Percentiles rank a stretch among this genome's conserved stretches.
Conservation (phyloP, 1,140 invertebrate genomes). For the Sinella curviseta region DNA sequence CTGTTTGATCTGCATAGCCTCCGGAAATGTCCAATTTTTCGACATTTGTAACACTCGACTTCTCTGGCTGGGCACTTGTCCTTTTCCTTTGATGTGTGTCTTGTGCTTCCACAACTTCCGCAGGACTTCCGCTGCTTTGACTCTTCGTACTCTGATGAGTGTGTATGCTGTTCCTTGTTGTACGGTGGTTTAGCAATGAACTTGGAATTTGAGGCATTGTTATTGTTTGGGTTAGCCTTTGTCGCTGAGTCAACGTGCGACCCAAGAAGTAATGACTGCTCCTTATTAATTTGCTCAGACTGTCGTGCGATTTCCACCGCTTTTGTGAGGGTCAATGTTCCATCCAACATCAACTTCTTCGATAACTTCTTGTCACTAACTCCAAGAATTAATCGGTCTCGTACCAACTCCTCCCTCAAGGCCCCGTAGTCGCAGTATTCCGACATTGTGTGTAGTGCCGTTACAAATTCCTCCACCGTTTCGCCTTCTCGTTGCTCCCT, state of each 20-base stretch:
- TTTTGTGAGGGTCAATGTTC: not conserved
- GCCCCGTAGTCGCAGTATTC: conserved; percentile 21
- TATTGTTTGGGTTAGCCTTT: not conserved
- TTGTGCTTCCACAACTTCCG: not conserved
- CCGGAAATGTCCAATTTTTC: conserved; percentile 15
- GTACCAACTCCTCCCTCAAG: conserved; percentile 31
- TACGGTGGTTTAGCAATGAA: not conserved
- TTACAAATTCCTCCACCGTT: conserved; percentile 47
- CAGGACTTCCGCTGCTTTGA: not conserved
- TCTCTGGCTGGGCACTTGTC: not conserved
- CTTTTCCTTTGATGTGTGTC: not conserved
- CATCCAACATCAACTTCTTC: conserved; percentile 16
- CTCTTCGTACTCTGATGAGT: not conserved
- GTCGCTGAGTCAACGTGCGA: not conserved
- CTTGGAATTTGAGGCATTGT: not conserved
- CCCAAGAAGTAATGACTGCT: not conserved
- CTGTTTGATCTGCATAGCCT: conserved; percentile 22
- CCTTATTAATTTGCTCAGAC: not conserved
- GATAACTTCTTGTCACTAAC: conserved; percentile 50
- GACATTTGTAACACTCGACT: conserved; percentile 6
- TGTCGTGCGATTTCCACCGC: not conserved
- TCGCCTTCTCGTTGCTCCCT: conserved; percentile 40
- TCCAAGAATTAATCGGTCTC: conserved; percentile 51
- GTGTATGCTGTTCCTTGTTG: not conserved
- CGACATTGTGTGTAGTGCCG: conserved; percentile 34